Percentiles rank a stretch among this genome's conserved stretches.
phyloP scores from a whole-genome alignment of 2,888 invertebrate genomes.

The Rhogogaster chlorosoma region DNA sequence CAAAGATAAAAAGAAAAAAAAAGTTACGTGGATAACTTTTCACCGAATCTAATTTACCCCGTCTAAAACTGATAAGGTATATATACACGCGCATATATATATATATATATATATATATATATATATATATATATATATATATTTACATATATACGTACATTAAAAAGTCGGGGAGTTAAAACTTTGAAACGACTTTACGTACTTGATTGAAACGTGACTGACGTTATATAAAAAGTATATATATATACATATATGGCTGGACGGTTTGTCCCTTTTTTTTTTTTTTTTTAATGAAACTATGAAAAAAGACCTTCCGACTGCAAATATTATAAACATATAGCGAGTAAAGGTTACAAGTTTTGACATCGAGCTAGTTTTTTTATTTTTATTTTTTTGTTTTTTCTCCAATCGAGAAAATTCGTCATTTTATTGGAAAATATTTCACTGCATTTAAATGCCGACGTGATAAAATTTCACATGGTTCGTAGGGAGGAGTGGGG shows the following conservation, averaged over 20 bases:
- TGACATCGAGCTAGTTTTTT: too few relatives aligned
- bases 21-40: background rate
- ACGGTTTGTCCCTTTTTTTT: background rate
- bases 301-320: background rate
- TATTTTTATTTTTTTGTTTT: too few relatives aligned
- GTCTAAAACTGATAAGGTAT: too few relatives aligned
- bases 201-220: conserved; percentile 31
- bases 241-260: too few relatives aligned
- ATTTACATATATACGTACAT: background rate
- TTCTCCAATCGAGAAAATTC: too few relatives aligned
- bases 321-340: too few relatives aligned
- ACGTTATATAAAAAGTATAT: background rate
- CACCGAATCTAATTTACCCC: too few relatives aligned
- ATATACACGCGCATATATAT: too few relatives aligned
- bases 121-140: background rate
- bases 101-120: background rate
- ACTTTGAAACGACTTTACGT: conserved; percentile 4
- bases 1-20: background rate
- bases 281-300: background rate
- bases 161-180: background rate
- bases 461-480: background rate
- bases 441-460: background rate
- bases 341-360: too few relatives aligned
- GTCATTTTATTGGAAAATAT: too few relatives aligned
- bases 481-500: background rate